These are phyloP conservation scores for Neosilurus hyrtlii DNA, from an alignment of 2,797 vertebrate genomes.

Conservation along the genomic window DNA sequence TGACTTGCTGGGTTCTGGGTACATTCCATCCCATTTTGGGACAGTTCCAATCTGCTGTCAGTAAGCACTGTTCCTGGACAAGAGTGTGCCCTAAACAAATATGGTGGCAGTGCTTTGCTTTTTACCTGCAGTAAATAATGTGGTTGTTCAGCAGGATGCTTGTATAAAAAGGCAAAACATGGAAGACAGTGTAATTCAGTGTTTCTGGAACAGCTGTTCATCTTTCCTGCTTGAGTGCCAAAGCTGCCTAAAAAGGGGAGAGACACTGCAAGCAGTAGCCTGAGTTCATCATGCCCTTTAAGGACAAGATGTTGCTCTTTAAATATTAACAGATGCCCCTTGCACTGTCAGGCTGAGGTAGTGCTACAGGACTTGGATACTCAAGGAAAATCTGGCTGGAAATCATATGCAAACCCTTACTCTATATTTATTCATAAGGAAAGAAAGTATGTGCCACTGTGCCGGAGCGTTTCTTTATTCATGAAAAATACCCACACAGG, in stretches of 20 bases:
- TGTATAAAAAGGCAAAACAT: neutral
- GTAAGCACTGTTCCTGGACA: neutral
- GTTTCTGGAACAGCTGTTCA: conserved; percentile 48
- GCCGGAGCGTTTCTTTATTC: conserved; percentile 69
- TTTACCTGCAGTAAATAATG: conserved; percentile 10
- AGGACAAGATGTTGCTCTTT: conserved; percentile 55
- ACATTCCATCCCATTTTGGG: conserved; percentile 16
- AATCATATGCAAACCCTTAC: conserved; percentile 1
- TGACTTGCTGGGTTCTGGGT: neutral
- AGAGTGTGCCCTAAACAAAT: conserved; percentile 6
- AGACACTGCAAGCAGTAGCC: conserved; percentile 17
- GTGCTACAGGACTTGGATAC: conserved; percentile 48
- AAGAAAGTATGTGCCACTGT: conserved; percentile 56
- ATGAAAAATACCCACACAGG: conserved; percentile 62
- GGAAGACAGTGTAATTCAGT: neutral
- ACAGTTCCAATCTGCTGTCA: conserved; percentile 11
- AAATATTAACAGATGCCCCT: conserved; percentile 61
- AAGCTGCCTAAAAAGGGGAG: conserved; percentile 14
- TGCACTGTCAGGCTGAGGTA: conserved; percentile 49
- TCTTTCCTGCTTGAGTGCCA: conserved; percentile 35
- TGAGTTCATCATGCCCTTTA: conserved; percentile 48
- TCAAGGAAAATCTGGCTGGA: conserved; percentile 43
- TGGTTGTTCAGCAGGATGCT: conserved; percentile 11
- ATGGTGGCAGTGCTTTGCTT: neutral
- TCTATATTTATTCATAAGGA: conserved; percentile 66